Evolutionary conservation across 2,797 vertebrate species (phyloP).

Genomic region (Liasis olivaceus): DNA sequence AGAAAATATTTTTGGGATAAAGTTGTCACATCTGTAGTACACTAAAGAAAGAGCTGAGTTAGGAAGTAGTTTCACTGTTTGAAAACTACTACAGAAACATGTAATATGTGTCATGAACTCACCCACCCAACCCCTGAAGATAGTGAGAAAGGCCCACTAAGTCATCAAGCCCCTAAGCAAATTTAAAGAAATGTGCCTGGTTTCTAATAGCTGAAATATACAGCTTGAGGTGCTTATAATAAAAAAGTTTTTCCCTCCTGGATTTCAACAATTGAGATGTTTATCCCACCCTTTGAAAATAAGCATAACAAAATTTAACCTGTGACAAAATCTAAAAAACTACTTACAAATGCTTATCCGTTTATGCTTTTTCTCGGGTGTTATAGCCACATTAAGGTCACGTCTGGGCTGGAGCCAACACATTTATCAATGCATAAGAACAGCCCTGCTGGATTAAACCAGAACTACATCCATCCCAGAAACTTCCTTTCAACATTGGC

Average conservation of each 20-base stretch:
- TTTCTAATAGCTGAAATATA: background rate
- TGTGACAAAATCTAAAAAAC: constrained; percentile 22
- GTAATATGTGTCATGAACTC: background rate
- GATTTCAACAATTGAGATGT: constrained; percentile 41
- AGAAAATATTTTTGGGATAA: background rate
- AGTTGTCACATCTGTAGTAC: background rate
- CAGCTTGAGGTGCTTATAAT: constrained; percentile 35
- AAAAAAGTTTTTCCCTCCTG: constrained; percentile 30
- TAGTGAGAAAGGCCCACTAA: background rate
- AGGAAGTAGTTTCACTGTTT: background rate
- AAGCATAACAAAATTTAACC: constrained; percentile 29
- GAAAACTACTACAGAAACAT: background rate
- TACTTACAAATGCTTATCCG: constrained; percentile 24
- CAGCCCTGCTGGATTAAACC: background rate
- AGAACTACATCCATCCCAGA: background rate
- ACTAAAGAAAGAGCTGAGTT: background rate
- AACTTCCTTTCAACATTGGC: background rate
- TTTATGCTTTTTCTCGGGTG: background rate
- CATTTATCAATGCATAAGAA: background rate
- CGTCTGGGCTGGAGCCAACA: background rate
- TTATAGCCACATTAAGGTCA: background rate
- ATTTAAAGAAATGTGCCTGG: background rate
- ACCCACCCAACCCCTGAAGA: background rate
- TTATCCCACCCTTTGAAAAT: constrained; percentile 33
- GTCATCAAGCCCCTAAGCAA: background rate